These are phyloP conservation scores for Dasypus novemcinctus DNA, from an alignment of 2,113 vertebrate genomes.

Conservation along the genomic window DNA sequence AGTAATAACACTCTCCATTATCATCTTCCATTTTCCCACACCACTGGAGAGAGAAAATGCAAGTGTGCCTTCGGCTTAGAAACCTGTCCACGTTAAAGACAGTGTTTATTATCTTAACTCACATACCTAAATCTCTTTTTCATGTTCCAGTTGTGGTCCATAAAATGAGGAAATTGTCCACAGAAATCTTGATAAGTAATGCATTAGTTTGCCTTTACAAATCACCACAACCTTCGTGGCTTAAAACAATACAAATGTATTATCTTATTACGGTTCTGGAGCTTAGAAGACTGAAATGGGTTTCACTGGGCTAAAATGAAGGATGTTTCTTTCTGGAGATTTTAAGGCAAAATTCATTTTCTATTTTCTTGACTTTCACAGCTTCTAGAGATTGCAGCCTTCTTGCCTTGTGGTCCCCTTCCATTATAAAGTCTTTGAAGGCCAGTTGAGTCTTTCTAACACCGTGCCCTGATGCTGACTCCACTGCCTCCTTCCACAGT, in stretches of 20 bases:
- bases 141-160: neutral
- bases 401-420: neutral
- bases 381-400: neutral
- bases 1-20: neutral
- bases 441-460: neutral
- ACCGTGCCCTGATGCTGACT: fast-evolving
- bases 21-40: neutral
- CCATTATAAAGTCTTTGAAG: neutral
- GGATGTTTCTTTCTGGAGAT: neutral
- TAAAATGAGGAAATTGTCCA: neutral
- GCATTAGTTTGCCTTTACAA: neutral
- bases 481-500: neutral
- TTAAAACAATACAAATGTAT: neutral
- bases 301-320: neutral
- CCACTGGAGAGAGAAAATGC: no score
- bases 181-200: neutral
- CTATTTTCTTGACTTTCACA: neutral
- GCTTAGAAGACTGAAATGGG: neutral
- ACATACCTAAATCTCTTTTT: neutral
- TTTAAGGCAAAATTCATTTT: neutral
- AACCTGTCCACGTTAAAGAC: neutral
- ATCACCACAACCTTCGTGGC: no score
- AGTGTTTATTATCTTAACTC: neutral
- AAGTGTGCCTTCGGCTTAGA: neutral
- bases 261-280: neutral